Evolutionary conservation across 2,113 vertebrate genomes (phyloP), one percentile per base, ranked within the genome.

Genomic region (Chaetodon trifascialis): DNA sequence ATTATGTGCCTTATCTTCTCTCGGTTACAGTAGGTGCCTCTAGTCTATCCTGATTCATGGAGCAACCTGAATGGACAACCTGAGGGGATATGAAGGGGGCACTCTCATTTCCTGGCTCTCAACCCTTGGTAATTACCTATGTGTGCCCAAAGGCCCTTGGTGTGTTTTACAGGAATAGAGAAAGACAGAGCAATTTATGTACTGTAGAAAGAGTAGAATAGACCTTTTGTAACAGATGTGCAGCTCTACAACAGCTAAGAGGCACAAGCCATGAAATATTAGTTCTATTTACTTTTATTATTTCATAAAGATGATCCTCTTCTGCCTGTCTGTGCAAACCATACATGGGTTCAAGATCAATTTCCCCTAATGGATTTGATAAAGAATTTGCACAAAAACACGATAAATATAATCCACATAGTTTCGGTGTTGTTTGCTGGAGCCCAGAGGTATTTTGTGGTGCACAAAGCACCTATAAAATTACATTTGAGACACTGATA

Each of bases 31-130:
- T 34, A 78, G 56, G 58, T 79, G 79, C 64, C 73, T 81, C 44
- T 47, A 44, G 70, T 88, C 76, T 77, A 51, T 76, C 76, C 82
- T 89, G 83, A 92, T 88, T 91, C 89, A 90, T 90, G 71, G 73
- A 69, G 70, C 30, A 68, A 79, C 72, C 49, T 75, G 76, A 87
- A 77, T 58, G 73, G 82, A 82, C 49, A 84, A 82, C 90, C 88
- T 75, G 73, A 76, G 90, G 89, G 87, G 85, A 91, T 76, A 54
- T 54, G 34, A 83, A 21, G 71, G 69, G 73, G 69, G n/a, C 72
- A 60, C 79, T 79, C 83, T 92, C 84, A 92, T 93, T 93, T 93
- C 88, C 88, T 90, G 76, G 55, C 67, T 87, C 80, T 86, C 73
- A 47, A 87, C 67, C 76, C 54, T 80, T 51, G 51, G 74, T 92